Evolutionary conservation across 2,797 vertebrate species (phyloP).

Genomic region (Dryobates pubescens): DNA sequence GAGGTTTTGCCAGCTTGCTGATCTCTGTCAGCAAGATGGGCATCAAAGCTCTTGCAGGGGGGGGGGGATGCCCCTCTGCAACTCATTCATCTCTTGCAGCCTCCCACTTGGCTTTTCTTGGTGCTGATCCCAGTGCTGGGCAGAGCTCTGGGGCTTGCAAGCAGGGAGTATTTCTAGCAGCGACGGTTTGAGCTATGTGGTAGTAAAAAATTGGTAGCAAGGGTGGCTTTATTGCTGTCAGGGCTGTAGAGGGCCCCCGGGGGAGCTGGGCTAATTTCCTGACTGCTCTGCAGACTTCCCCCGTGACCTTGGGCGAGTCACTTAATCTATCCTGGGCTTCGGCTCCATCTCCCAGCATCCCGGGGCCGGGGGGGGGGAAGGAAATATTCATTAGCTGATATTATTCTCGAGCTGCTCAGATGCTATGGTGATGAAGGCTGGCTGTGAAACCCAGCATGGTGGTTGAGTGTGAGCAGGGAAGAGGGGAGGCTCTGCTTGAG

Average conservation of each 20-base stretch:
- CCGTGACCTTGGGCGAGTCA: slow-evolving; percentile 64
- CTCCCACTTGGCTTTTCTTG: background rate
- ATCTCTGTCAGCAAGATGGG: background rate
- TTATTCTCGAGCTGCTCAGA: slow-evolving; percentile 56
- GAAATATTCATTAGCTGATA: slow-evolving; percentile 69
- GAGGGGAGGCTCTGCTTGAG: background rate
- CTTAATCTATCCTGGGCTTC: slow-evolving; percentile 67
- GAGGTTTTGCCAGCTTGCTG: background rate
- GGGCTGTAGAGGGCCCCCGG: accelerated
- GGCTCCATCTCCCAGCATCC: slow-evolving; percentile 49
- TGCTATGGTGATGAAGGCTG: slow-evolving; percentile 41
- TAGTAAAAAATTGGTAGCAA: slow-evolving; percentile 37
- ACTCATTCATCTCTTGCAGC: background rate
- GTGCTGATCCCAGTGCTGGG: background rate
- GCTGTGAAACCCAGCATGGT: background rate
- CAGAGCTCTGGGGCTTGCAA: background rate
- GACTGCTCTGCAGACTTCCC: slow-evolving; percentile 53
- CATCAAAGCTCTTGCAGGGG: accelerated
- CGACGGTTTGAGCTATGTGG: background rate
- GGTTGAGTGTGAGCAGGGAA: background rate
- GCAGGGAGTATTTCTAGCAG: background rate
- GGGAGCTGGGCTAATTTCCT: slow-evolving; percentile 67
- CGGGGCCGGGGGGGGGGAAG: slow-evolving; percentile 14
- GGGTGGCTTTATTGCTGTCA: slow-evolving; percentile 60
- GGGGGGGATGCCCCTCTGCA: background rate